A percentile compares a stretch with the other conserved stretches of the same genome.
Evolutionary conservation across 2,888 invertebrate species (phyloP).

Genomic region (Andrena marginata): DNA sequence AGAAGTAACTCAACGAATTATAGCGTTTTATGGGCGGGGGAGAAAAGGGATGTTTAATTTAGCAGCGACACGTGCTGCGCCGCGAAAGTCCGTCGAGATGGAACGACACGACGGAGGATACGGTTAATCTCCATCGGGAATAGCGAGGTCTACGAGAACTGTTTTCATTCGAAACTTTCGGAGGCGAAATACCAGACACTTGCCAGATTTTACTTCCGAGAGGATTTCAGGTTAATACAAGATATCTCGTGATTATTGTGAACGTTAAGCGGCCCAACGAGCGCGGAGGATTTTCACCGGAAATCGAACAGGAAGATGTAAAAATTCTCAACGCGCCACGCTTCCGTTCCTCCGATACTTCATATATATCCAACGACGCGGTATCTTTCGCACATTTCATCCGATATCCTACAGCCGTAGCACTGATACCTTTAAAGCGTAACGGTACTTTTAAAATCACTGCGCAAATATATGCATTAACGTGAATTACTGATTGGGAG

Average conservation of each 20-base stretch:
- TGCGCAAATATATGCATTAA: no score
- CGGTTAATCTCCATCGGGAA: constrained; percentile 68
- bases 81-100: constrained; percentile 36
- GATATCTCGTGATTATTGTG: constrained; percentile 15
- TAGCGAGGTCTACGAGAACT: constrained; percentile 57
- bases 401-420: background rate
- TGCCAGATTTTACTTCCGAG: constrained; percentile 50
- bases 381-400: background rate
- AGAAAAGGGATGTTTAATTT: constrained; percentile 11
- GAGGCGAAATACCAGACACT: constrained; percentile 54
- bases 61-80: constrained; percentile 16
- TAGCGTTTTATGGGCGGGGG: background rate
- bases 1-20: background rate
- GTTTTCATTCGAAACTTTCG: constrained; percentile 65
- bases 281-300: background rate
- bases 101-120: constrained; percentile 53
- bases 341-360: background rate
- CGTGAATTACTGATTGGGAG: no score
- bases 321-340: background rate
- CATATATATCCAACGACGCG: no score
- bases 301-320: background rate
- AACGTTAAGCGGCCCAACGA: background rate
- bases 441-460: background rate
- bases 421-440: background rate
- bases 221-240: constrained; percentile 23